Evolutionary conservation across 2,113 vertebrate genomes (phyloP).

Genomic region (Brachionichthys hirsutus): DNA sequence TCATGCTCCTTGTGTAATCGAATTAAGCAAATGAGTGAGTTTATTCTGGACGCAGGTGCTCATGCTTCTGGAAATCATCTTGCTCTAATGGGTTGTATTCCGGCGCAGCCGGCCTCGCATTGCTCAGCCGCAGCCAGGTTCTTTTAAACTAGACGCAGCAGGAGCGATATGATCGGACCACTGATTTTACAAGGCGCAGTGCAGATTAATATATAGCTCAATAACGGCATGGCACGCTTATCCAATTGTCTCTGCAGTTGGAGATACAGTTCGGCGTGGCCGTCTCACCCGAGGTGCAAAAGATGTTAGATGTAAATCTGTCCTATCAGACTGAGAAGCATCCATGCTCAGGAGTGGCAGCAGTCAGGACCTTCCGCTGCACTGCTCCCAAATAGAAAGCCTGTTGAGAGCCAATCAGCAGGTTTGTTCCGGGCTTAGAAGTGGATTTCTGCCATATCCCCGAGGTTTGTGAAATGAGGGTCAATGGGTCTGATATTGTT

Average conservation of each 20-base stretch:
- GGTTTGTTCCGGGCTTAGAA: conserved; percentile 55
- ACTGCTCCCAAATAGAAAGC: conserved; percentile 50
- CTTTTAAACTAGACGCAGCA: conserved; percentile 18
- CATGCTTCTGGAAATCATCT: conserved; percentile 33
- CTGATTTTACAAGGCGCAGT: conserved; percentile 30
- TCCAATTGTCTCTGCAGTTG: conserved; percentile 30
- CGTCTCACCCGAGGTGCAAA: conserved; percentile 10
- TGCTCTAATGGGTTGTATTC: conserved; percentile 38
- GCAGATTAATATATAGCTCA: conserved; percentile 37
- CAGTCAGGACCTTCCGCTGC: conserved; percentile 42
- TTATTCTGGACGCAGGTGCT: conserved; percentile 30
- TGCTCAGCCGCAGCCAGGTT: conserved; percentile 4
- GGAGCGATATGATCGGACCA: conserved; percentile 26
- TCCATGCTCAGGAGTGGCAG: conserved; percentile 38
- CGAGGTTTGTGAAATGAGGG: conserved; percentile 71
- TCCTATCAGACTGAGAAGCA: conserved; percentile 27
- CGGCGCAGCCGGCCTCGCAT: background rate
- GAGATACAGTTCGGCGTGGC: conserved; percentile 17
- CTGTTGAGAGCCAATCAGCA: conserved; percentile 62
- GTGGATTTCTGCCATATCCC: conserved; percentile 65
- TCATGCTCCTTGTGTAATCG: conserved; percentile 16
- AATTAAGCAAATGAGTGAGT: conserved; percentile 36
- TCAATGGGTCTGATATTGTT: conserved; percentile 76
- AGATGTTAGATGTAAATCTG: conserved; percentile 50
- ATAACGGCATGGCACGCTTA: conserved; percentile 24